Conservation (phyloP, 1,140 invertebrate genomes). For the Daktulosphaira vitifoliae region DNA sequence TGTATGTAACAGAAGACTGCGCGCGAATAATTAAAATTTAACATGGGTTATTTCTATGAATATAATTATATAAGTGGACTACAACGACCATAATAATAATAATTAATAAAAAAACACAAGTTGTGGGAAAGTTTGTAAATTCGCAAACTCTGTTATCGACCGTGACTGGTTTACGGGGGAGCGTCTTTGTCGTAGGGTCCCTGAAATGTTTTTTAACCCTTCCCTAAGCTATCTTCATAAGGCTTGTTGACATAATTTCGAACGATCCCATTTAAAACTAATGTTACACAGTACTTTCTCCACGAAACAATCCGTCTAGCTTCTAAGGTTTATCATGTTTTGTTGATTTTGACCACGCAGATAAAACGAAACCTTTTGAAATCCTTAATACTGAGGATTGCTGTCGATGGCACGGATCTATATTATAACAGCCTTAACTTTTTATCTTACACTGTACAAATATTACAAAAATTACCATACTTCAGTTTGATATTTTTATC, state of each 20-base stretch:
- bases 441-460: neutral
- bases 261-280: slow-evolving; percentile 3
- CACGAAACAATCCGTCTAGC: neutral
- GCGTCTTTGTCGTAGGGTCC: neutral
- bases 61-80: too few species aligned
- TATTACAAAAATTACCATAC: too few species aligned
- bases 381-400: neutral
- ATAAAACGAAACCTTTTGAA: neutral
- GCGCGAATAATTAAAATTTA: too few species aligned
- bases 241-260: slow-evolving; percentile 8
- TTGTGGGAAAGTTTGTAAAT: neutral
- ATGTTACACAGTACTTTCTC: neutral
- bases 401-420: neutral
- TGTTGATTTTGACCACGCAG: slow-evolving; percentile 9
- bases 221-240: neutral
- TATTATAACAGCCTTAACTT: too few species aligned
- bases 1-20: too few species aligned
- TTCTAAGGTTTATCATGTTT: neutral
- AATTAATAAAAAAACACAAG: too few species aligned
- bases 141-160: slow-evolving; percentile 17
- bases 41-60: too few species aligned
- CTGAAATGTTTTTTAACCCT: neutral
- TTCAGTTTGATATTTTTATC: too few species aligned
- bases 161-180: slow-evolving; percentile 4
- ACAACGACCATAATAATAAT: too few species aligned